Conservation (phyloP, 1,140 invertebrate species). For the Berghia stephanieae region DNA sequence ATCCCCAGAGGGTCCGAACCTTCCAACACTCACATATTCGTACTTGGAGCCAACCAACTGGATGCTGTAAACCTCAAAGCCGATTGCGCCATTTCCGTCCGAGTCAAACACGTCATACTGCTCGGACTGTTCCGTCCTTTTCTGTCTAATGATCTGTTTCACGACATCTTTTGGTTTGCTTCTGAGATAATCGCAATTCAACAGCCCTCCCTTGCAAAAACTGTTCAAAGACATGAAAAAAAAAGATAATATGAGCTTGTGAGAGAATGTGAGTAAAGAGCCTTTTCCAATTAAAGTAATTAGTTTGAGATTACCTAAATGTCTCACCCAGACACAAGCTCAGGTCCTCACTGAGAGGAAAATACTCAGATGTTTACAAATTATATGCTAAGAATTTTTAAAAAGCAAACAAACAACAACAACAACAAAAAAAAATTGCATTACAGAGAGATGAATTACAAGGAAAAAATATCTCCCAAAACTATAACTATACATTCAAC, state of each 20-base stretch:
- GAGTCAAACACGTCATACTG: constrained; percentile 45
- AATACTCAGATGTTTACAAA: too few relatives aligned
- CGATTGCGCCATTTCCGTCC: constrained; percentile 54
- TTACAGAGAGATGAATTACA: too few relatives aligned
- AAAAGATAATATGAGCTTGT: not conserved
- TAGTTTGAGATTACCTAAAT: too few relatives aligned
- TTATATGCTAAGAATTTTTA: too few relatives aligned
- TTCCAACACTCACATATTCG: constrained; percentile 26
- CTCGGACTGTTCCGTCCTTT: not conserved
- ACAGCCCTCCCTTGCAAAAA: not conserved
- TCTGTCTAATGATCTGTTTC: not conserved
- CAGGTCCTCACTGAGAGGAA: too few relatives aligned
- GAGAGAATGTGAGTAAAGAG: not conserved
- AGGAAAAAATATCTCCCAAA: too few relatives aligned
- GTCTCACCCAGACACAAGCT: too few relatives aligned
- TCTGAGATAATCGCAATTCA: not conserved
- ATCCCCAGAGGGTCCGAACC: not conserved
- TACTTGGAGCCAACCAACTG: constrained; percentile 29
- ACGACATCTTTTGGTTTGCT: not conserved
- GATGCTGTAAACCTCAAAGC: constrained; percentile 53
- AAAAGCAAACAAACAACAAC: too few relatives aligned
- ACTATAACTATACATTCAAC: too few relatives aligned
- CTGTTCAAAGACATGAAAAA: not conserved
- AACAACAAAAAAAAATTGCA: too few relatives aligned
- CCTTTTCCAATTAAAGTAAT: too few relatives aligned